These are phyloP conservation scores for Neostethus bicornis DNA, from an alignment of 2,797 vertebrate species.

Conservation along the genomic window DNA sequence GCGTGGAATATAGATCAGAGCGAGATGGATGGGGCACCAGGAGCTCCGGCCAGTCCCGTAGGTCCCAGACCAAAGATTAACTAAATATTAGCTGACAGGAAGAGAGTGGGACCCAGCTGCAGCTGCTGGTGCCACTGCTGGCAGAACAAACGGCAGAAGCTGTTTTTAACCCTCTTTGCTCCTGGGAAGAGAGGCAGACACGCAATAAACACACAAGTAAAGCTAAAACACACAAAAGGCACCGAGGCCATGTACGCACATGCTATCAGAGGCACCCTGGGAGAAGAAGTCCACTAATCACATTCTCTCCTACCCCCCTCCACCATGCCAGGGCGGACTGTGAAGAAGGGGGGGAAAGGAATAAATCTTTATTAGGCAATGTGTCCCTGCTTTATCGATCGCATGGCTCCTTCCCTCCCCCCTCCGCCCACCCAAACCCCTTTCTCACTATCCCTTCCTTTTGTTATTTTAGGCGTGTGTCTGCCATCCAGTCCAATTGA, in stretches of 20 bases:
- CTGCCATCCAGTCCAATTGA: slow-evolving; percentile 79
- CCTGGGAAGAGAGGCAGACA: slow-evolving; percentile 49
- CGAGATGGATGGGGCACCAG: slow-evolving; percentile 80
- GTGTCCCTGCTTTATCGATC: slow-evolving; percentile 82
- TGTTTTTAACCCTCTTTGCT: slow-evolving; percentile 72
- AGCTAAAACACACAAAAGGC: slow-evolving; percentile 63
- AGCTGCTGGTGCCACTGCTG: slow-evolving; percentile 72
- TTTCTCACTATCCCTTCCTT: slow-evolving; percentile 66
- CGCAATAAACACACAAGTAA: slow-evolving; percentile 62
- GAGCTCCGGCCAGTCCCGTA: slow-evolving; percentile 77
- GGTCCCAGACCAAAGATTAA: slow-evolving; percentile 83
- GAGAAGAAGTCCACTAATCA: slow-evolving; percentile 78
- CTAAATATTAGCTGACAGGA: slow-evolving; percentile 84
- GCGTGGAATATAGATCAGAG: slow-evolving; percentile 81
- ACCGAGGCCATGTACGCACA: slow-evolving; percentile 51
- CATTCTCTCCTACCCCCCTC: slow-evolving; percentile 70
- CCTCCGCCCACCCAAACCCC: slow-evolving; percentile 49
- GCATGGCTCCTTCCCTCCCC: slow-evolving; percentile 65
- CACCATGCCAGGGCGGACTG: slow-evolving; percentile 68
- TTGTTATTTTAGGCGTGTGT: slow-evolving; percentile 82
- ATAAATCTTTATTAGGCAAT: slow-evolving; percentile 83
- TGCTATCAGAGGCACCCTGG: slow-evolving; percentile 69
- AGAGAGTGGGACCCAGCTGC: slow-evolving; percentile 77
- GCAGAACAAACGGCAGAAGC: slow-evolving; percentile 72
- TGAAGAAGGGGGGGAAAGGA: slow-evolving; percentile 46